Evolutionary conservation across 2,113 vertebrate genomes (phyloP).

Genomic region (Trinectes maculatus): DNA sequence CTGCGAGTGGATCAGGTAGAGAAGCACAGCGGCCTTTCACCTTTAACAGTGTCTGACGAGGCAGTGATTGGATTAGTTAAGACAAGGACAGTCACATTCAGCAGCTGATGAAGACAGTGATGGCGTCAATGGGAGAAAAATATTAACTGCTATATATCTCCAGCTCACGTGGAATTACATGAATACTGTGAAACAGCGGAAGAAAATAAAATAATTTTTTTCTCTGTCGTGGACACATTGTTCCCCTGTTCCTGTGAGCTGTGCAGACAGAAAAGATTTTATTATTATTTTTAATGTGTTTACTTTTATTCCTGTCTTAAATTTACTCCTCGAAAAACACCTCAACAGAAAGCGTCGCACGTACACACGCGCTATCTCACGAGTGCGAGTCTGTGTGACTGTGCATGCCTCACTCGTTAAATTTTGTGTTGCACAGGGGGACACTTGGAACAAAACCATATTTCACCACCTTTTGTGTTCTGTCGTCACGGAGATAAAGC

Average conservation of each 20-base stretch:
- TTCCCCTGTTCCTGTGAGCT: constrained; percentile 1
- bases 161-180: not conserved
- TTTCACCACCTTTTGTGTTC: constrained; percentile 4
- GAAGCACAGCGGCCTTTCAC: constrained; percentile 1
- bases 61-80: not conserved
- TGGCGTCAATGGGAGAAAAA: not conserved
- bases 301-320: constrained; percentile 3
- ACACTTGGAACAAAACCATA: constrained; percentile 16
- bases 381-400: not conserved
- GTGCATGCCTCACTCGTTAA: constrained; percentile 10
- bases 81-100: not conserved
- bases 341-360: not conserved
- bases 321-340: constrained; percentile 8
- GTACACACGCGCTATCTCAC: not conserved
- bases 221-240: not conserved
- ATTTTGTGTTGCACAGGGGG: constrained; percentile 25
- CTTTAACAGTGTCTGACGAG: not conserved
- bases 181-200: no score
- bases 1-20: not conserved
- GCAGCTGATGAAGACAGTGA: not conserved
- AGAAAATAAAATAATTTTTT: no score
- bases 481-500: not conserved
- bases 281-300: not conserved
- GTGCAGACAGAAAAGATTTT: not conserved
- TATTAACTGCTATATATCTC: not conserved